Conservation (phyloP, 2,797 vertebrate genomes). For the Acipenser oxyrinchus region DNA sequence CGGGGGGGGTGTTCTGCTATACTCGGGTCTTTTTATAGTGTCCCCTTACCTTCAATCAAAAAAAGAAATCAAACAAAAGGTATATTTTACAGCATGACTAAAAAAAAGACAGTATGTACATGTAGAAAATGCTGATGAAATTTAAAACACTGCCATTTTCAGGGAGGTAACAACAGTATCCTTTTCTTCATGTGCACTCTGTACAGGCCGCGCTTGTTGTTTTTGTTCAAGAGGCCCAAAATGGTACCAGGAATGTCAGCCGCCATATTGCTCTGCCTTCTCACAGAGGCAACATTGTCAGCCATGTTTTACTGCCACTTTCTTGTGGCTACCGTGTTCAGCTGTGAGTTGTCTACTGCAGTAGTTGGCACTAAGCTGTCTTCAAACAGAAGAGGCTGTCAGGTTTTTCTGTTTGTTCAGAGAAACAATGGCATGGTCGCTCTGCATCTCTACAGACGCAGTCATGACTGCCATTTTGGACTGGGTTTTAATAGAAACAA, state of each 20-base stretch:
- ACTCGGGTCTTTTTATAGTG: conserved; percentile 45
- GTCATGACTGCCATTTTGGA: conserved; percentile 14
- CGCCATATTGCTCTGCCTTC: conserved; percentile 67
- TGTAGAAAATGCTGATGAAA: conserved; percentile 39
- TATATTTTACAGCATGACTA: conserved; percentile 20
- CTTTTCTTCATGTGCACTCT: conserved; percentile 55
- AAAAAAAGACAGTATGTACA: conserved; percentile 30
- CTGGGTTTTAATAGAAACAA: conserved; percentile 19
- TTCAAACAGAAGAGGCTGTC: conserved; percentile 25
- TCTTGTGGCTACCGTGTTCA: conserved; percentile 66
- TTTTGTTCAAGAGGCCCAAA: conserved; percentile 55
- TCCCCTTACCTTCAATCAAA: conserved; percentile 61
- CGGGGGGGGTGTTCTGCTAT: conserved; percentile 38
- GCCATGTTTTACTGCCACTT: conserved; percentile 73
- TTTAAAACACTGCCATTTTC: conserved; percentile 71
- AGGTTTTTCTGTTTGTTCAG: conserved; percentile 30
- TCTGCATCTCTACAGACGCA: background rate
- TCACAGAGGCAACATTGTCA: conserved; percentile 66
- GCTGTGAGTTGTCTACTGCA: conserved; percentile 51
- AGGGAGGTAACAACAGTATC: conserved; percentile 45
- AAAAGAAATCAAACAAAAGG: conserved; percentile 30
- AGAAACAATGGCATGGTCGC: conserved; percentile 21
- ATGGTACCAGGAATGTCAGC: conserved; percentile 52
- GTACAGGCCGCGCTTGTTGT: conserved; percentile 55
- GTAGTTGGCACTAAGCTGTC: conserved; percentile 37